phyloP scores from a whole-genome alignment of 64 coral and sea anemone genomes.

The Stichodactyla helianthus region DNA sequence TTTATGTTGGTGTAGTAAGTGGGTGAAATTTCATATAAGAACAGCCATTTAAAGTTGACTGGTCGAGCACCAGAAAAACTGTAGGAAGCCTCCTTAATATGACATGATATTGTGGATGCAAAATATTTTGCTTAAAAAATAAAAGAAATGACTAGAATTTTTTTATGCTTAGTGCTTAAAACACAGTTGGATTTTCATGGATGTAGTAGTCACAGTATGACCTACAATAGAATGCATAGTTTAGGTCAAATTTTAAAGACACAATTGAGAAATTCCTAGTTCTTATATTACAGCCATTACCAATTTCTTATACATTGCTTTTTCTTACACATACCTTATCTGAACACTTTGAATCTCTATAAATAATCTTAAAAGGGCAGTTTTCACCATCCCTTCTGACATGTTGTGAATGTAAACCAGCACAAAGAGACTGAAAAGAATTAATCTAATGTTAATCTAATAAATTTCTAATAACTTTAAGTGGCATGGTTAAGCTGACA shows the following conservation, averaged over 20 bases:
- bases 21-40: no score
- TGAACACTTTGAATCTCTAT: slow-evolving; percentile 49
- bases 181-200: neutral
- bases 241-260: no score
- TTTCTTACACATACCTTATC: slow-evolving; percentile 32
- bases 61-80: no score
- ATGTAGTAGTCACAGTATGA: neutral
- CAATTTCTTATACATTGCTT: neutral
- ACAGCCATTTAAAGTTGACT: no score
- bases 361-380: slow-evolving; percentile 43
- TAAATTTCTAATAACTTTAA: no score
- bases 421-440: slow-evolving; percentile 61
- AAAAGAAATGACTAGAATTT: no score
- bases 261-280: neutral
- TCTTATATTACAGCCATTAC: neutral
- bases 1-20: no score
- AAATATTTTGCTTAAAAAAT: no score
- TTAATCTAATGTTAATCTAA: neutral
- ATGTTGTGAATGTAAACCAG: slow-evolving; percentile 66
- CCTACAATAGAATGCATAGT: neutral
- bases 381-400: slow-evolving; percentile 77
- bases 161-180: no score
- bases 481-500: no score
- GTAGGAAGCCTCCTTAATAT: no score
- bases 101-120: no score